Conservation (phyloP, 2,888 invertebrate species). For the Noctua pronuba region DNA sequence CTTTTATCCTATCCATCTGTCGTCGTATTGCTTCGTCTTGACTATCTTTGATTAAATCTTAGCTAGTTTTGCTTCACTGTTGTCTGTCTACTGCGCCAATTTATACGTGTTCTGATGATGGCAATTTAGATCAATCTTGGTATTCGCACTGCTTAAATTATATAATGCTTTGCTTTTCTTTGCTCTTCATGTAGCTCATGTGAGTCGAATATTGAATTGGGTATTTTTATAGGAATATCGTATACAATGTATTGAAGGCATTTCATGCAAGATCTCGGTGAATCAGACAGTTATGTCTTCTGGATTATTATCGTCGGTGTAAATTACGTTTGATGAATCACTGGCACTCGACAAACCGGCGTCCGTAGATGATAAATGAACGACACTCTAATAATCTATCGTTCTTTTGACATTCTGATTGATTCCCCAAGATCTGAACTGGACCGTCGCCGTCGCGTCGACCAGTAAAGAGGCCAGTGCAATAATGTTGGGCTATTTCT, state of each 20-base stretch:
- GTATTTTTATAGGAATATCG: not conserved
- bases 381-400: not conserved
- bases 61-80: too few relatives aligned
- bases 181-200: slow-evolving; percentile 6
- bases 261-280: not conserved
- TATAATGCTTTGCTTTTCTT: not conserved
- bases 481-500: not conserved
- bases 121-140: slow-evolving; percentile 21
- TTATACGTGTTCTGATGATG: not conserved
- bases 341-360: not conserved
- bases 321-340: slow-evolving; percentile 9
- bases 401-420: slow-evolving; percentile 12
- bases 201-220: not conserved
- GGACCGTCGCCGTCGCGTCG: not conserved
- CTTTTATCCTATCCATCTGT: not conserved
- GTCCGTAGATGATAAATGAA: not conserved
- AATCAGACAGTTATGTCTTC: not conserved
- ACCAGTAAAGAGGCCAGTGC: not conserved
- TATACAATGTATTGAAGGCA: not conserved
- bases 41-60: not conserved
- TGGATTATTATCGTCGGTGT: slow-evolving; percentile 12
- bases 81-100: not conserved
- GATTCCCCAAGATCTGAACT: not conserved
- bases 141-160: not conserved
- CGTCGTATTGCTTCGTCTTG: not conserved